Conservation (phyloP, 2,888 invertebrate genomes). For the Temnothorax ravouxi region DNA sequence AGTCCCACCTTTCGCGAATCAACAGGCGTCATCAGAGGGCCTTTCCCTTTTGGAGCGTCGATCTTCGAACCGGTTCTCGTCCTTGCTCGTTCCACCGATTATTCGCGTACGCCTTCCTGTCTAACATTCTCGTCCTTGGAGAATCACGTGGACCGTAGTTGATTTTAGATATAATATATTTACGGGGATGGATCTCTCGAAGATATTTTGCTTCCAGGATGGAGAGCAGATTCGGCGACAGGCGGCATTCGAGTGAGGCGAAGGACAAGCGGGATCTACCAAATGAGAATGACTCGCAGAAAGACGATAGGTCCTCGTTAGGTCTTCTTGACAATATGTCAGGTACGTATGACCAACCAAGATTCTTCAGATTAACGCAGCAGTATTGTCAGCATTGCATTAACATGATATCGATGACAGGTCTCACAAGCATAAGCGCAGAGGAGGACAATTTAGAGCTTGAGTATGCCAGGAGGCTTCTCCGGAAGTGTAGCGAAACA, state of each 20-base stretch:
- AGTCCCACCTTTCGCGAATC: background rate
- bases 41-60: background rate
- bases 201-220: slow-evolving; percentile 41
- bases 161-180: background rate
- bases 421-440: background rate
- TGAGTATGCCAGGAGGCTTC: slow-evolving; percentile 80
- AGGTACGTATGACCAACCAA: background rate
- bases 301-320: slow-evolving; percentile 76
- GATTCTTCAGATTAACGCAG: background rate
- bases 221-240: slow-evolving; percentile 34
- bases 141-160: background rate
- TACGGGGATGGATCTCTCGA: background rate
- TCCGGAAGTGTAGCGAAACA: slow-evolving; percentile 77
- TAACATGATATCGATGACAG: background rate
- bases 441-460: slow-evolving; percentile 64
- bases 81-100: background rate
- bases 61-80: background rate
- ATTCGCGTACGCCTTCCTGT: too few species aligned
- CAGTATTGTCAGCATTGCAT: background rate
- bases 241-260: background rate
- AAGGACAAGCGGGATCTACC: slow-evolving; percentile 36
- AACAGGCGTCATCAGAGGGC: background rate
- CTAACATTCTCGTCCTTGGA: background rate
- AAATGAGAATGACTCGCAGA: slow-evolving; percentile 45
- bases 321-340: slow-evolving; percentile 82